These are phyloP conservation scores for Sarcophaga rosellei DNA, from an alignment of 2,888 invertebrate genomes.

Conservation along the genomic window DNA sequence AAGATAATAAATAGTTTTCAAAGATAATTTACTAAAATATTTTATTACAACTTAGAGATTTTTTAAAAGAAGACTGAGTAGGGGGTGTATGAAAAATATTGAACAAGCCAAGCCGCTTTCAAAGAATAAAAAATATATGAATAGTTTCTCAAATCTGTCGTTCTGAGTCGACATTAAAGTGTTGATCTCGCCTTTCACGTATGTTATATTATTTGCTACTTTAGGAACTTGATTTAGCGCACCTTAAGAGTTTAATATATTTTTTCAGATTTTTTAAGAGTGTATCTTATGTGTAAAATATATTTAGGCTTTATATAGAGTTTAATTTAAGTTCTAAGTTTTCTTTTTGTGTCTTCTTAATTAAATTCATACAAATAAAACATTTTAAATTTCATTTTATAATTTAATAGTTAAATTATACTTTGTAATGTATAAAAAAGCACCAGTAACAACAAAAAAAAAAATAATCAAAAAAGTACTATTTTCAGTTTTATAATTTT, in stretches of 20 bases:
- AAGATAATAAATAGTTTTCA: too few species aligned
- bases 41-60: too few species aligned
- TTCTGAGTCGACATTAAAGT: too few species aligned
- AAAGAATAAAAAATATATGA: too few species aligned
- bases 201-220: too few species aligned
- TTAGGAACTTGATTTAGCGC: too few species aligned
- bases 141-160: too few species aligned
- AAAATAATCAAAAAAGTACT: constrained; percentile 48
- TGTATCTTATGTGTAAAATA: not conserved
- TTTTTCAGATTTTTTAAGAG: constrained; percentile 5
- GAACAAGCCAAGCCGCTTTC: too few species aligned
- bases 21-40: too few species aligned
- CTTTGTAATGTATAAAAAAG: constrained; percentile 59
- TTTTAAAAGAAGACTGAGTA: too few species aligned
- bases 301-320: constrained; percentile 5
- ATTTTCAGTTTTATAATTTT: constrained; percentile 69
- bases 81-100: too few species aligned
- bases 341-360: not conserved
- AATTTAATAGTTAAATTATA: constrained; percentile 35
- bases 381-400: constrained; percentile 48
- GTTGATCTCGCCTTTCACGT: too few species aligned
- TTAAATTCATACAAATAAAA: constrained; percentile 43
- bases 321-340: constrained; percentile 28
- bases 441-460: constrained; percentile 51
- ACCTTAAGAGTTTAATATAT: not conserved